A percentile compares a stretch with the other conserved stretches of the same genome.
These are phyloP conservation scores for Gerris lacustris DNA, from an alignment of 2,888 invertebrate genomes.

Conservation along the genomic window DNA sequence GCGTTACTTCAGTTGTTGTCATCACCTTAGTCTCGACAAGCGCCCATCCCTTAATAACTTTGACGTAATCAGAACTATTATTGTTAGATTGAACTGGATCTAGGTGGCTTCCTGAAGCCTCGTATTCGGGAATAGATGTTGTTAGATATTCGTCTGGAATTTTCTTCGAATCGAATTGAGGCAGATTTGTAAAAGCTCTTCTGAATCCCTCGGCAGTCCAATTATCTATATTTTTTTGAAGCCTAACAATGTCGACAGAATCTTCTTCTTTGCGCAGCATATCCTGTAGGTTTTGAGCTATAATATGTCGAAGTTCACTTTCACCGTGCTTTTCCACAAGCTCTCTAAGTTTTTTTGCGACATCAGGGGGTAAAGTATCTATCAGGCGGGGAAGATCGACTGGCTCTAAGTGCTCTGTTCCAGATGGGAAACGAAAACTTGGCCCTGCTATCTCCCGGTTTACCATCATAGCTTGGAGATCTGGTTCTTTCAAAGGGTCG, in stretches of 20 bases:
- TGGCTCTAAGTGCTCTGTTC: constrained; percentile 26
- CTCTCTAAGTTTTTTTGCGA: constrained; percentile 25
- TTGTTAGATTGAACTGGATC: constrained; percentile 22
- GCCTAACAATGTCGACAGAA: constrained; percentile 56
- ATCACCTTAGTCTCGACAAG: constrained; percentile 27
- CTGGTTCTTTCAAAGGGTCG: constrained; percentile 17
- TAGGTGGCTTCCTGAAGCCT: constrained; percentile 27
- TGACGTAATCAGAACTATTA: constrained; percentile 15
- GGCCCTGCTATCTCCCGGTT: constrained; percentile 23
- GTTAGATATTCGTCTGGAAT: constrained; percentile 67
- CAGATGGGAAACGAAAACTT: constrained; percentile 19
- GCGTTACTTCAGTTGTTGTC: constrained; percentile 18
- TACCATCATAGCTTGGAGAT: constrained; percentile 23
- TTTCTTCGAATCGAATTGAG: constrained; percentile 51
- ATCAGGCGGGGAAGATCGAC: constrained; percentile 20
- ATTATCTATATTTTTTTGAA: constrained; percentile 71
- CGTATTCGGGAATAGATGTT: constrained; percentile 39
- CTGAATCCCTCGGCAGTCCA: constrained; percentile 64
- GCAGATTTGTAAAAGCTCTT: constrained; percentile 18
- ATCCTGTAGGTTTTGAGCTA: constrained; percentile 43
- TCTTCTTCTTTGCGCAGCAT: constrained; percentile 40
- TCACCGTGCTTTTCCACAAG: constrained; percentile 12
- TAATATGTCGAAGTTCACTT: constrained; percentile 30
- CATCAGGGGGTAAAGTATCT: constrained; percentile 25
- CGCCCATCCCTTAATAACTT: constrained; percentile 28